Base-by-base conservation (phyloP, 2,888 invertebrate genomes). In the Pollenia griseotomentosa region DNA sequence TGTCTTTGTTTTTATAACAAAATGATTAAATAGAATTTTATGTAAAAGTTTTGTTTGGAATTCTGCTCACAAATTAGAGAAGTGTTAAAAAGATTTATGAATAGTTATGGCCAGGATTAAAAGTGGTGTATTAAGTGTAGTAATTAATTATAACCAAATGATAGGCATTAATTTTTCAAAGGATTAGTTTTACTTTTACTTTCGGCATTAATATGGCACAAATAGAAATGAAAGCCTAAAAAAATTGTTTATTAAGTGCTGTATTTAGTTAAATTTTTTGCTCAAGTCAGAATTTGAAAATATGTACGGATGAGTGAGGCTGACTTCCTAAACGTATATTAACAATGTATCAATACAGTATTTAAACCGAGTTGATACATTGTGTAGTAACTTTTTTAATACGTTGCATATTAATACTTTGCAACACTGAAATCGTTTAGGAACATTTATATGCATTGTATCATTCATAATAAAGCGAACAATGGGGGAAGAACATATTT, bases 41-140 rank as follows among this genome's bases (percentile, higher is more conserved):
- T 80, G 74, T 10, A 42, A 73, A 78, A 71, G 61, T 42, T 83
- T 70, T 70, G 51, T 55, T 12, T n/a, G 11, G 12, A 51, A 42
- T 68, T 68, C 19, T 46, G 9, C 23, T 23, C n/a, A 23, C 70
- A 75, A 68, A 74, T 55, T 55, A n/a, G 16, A 70, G 19, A 75
- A 80, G 75, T 77, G 83, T 71, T 80, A 75, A 55, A 59, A 86
- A 77, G 80, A 86, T 59, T 83, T 81, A 83, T 86, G 61, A 77
- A 65, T 83, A 71, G 75, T 83, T 80, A 71, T 77, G 33, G 71
- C 65, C 14, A 14, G 23, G 40, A 77, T 63, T 70, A 63, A 77
- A 70, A 68, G 11, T 16, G 55, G 14, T 46, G 42, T 61, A 79
- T 70, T n/a, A 61, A 61, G 51, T 61, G 16, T n/a, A 71, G 46